phyloP scores from a whole-genome alignment of 2,113 vertebrate species.

The Embiotoca jacksoni region DNA sequence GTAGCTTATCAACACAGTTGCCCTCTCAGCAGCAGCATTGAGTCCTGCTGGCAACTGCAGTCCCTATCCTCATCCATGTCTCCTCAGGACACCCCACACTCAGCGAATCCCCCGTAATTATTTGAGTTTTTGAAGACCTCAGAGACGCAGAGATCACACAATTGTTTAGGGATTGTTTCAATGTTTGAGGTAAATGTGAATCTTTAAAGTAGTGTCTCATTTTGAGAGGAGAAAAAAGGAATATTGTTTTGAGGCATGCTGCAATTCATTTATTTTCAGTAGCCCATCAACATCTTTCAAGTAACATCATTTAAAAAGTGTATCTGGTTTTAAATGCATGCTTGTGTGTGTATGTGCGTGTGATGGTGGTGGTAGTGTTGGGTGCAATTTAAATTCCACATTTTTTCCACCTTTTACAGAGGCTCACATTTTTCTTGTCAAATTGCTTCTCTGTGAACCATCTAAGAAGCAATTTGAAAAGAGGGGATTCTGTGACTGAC shows the following conservation, averaged over 20 bases:
- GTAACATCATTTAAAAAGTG: conserved; percentile 32
- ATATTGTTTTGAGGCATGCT: conserved; percentile 3
- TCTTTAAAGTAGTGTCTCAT: conserved; percentile 13
- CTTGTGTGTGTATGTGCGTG: not conserved
- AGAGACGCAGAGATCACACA: conserved; percentile 22
- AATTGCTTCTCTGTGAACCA: conserved; percentile 63
- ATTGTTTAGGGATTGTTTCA: not conserved
- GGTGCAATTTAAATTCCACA: conserved; percentile 38
- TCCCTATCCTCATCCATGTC: not conserved
- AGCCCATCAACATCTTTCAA: conserved; percentile 37
- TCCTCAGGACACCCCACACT: conserved; percentile 12
- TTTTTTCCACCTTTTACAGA: conserved; percentile 46
- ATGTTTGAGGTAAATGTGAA: conserved; percentile 18
- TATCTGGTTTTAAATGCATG: conserved; percentile 19
- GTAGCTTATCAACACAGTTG: not conserved
- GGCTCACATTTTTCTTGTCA: conserved; percentile 50
- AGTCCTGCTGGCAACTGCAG: conserved; percentile 19
- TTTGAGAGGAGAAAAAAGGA: conserved; percentile 20
- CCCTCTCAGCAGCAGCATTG: not conserved
- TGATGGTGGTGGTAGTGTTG: not conserved
- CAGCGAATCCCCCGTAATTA: conserved; percentile 40
- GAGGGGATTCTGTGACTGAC: conserved; percentile 59
- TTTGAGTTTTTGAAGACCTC: conserved; percentile 40
- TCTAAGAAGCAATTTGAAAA: conserved; percentile 67
- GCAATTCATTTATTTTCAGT: conserved; percentile 26